Conservation (phyloP, 2,888 invertebrate genomes). For the Parelbella ahira region DNA sequence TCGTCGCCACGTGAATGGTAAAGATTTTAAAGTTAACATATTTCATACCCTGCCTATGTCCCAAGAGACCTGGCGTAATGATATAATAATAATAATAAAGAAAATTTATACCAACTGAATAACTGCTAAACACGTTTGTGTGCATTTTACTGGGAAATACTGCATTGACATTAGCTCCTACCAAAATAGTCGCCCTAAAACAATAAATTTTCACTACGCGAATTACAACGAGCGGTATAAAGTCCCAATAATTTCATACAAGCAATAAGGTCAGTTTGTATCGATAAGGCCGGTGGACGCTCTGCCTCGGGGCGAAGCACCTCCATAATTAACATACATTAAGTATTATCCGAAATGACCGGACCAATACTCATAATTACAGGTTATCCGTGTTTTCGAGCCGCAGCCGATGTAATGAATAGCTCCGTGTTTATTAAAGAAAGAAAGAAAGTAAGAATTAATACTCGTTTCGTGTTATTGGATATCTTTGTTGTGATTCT, state of each 20-base stretch:
- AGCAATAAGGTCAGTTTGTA: conserved; percentile 16
- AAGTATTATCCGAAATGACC: conserved; percentile 77
- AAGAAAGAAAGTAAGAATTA: conserved; percentile 20
- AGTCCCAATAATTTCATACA: conserved; percentile 19
- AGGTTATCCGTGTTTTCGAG: conserved; percentile 52
- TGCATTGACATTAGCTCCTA: too few species aligned
- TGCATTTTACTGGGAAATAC: too few species aligned
- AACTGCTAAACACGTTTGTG: too few species aligned
- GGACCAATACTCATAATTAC: conserved; percentile 69
- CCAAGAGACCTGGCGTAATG: too few species aligned
- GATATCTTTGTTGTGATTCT: conserved; percentile 63
- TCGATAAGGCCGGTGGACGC: conserved; percentile 32
- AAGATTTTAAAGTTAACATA: too few species aligned
- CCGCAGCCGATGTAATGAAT: conserved; percentile 56
- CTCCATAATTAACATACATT: conserved; percentile 78
- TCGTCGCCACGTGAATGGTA: too few species aligned
- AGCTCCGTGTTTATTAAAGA: conserved; percentile 61
- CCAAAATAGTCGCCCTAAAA: too few species aligned
- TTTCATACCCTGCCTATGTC: too few species aligned
- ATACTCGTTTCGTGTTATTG: conserved; percentile 59
- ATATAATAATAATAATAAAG: too few species aligned
- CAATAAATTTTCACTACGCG: too few species aligned
- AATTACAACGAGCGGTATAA: too few species aligned
- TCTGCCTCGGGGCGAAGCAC: conserved; percentile 56
- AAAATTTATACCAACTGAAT: too few species aligned